Percentiles rank a stretch among this genome's conserved stretches.
These are phyloP conservation scores for Acronicta alni DNA, from an alignment of 2,888 invertebrate genomes.

Conservation along the genomic window DNA sequence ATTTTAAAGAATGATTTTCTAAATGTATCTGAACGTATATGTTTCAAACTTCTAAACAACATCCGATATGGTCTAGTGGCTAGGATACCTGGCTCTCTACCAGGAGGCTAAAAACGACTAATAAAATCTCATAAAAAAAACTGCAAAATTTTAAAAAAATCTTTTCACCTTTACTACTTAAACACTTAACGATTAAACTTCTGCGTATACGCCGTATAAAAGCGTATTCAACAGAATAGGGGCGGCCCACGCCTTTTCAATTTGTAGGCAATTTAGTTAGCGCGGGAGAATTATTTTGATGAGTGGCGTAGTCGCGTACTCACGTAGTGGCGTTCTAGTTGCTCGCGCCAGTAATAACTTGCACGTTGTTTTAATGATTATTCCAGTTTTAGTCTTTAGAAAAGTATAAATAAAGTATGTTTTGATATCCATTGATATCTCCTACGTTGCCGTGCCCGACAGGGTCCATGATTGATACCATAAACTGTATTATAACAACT, in stretches of 20 bases:
- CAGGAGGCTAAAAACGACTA: too few species aligned
- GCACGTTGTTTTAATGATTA: conserved; percentile 42
- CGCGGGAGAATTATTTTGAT: conserved; percentile 63
- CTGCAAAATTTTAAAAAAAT: neutral
- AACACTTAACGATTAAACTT: conserved; percentile 1
- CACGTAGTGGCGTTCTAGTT: conserved; percentile 21
- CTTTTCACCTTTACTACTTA: conserved; percentile 1
- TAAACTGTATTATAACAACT: too few species aligned
- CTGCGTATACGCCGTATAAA: conserved; percentile 8
- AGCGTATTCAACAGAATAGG: conserved; percentile 48
- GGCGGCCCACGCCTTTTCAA: conserved; percentile 63
- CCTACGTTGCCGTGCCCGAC: too few species aligned
- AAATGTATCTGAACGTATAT: neutral
- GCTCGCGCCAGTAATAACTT: conserved; percentile 39
- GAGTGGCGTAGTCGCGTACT: conserved; percentile 39
- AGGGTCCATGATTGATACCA: too few species aligned
- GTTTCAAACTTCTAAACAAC: neutral
- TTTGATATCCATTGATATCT: neutral
- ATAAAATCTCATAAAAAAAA: too few species aligned
- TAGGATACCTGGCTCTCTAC: conserved; percentile 90
- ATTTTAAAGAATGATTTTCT: too few species aligned
- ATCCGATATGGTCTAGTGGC: conserved; percentile 91
- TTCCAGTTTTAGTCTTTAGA: conserved; percentile 6
- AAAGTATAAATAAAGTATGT: conserved; percentile 1
- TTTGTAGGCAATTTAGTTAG: conserved; percentile 68